Evolutionary conservation across 1,140 invertebrate genomes (phyloP), one percentile per base, ranked within the genome.

Genomic region (Armadillidium nasatum): DNA sequence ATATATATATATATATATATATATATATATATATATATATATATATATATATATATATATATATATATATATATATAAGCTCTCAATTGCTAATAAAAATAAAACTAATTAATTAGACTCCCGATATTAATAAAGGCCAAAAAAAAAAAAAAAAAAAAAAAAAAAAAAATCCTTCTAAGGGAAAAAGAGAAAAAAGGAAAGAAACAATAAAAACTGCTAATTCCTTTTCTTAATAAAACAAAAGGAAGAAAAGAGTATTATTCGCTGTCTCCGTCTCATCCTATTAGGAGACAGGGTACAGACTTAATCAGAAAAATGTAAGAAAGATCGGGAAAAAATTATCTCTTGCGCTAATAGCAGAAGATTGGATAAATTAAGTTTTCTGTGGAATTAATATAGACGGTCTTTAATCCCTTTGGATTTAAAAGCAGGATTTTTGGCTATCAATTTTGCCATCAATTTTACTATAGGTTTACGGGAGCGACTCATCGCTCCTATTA

Each of bases 301-400:
- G 19, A 60, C 50, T 60, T 60, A 60, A 60, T 60, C 50, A 60
- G 50, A 60, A 60, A 13, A 19, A 33, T 33, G 33, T 33, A 33
- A 6, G 33, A 33, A 33, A 33, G 33, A 33, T 33, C 33, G 33
- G 33, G 19, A 60, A 19, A 60, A 19, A 60, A 60, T 60, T 60
- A 60, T 60, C 50, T 60, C 50, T 15, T 15, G 50, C 50, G 50
- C 50, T 60, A 60, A 60, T 60, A 60, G 19, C 50, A 60, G 11
- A 60, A 60, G 19, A 60, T 60, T 60, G 50, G 50, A 60, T 60
- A 60, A 60, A 60, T 60, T 60, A 60, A 60, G 50, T 19, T 19
- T 33, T 60, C 50, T 60, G 2, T 15, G 50, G 50, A 60, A 60
- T 60, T 60, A 60, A 60, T 60, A 60, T 60, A 19, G 50, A 60